Base-by-base conservation (phyloP, 2,113 vertebrate species). In the Nerophis lumbriciformis region DNA sequence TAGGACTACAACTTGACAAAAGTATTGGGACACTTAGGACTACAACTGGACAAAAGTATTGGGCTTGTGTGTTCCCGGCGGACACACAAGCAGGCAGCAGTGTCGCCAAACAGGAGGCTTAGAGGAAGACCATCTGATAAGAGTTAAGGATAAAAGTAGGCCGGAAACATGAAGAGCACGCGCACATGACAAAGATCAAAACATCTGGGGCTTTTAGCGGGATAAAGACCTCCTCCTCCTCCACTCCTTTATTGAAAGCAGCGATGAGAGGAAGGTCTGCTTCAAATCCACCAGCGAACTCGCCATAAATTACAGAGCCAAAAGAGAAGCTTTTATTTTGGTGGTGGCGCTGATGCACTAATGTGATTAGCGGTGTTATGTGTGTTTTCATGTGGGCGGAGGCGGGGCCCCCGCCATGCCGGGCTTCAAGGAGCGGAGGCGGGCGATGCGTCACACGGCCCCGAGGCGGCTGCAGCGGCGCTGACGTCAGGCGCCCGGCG, bases 321-420 rank as follows among this genome's bases (percentile, higher is more conserved):
- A 83, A 79, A 36, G 6, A 50, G 58, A 45, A 12, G 63, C 59
- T 80, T 79, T 82, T 85, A 81, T 83, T 78, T 75, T 77, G 77
- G 67, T 62, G 79, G 70, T 57, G 77, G 73, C 66, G 7, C 75
- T 37, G 75, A 48, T 42, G 48, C 84, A 85, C 81, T 86, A 85
- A 88, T 84, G 86, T 79, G 85, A 89, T 89, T 85, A 86, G 85
- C 81, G 85, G 83, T 80, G 83, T 85, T 85, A 59, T 79, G 80
- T 78, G 74, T 84, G 78, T 81, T 87, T 12, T 86, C 54, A 86
- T 87, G 88, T 88, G 84, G 85, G 80, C 53, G 56, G 75, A 75
- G 73, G 70, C 77, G 79, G 76, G 75, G 81, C 28, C 4, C 68
- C n/a, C 13, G 5, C 62, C 68, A 73, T 77, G 78, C 79, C 72